Base-by-base conservation (phyloP, 1,140 invertebrate genomes). In the Bombus vancouverensis region DNA sequence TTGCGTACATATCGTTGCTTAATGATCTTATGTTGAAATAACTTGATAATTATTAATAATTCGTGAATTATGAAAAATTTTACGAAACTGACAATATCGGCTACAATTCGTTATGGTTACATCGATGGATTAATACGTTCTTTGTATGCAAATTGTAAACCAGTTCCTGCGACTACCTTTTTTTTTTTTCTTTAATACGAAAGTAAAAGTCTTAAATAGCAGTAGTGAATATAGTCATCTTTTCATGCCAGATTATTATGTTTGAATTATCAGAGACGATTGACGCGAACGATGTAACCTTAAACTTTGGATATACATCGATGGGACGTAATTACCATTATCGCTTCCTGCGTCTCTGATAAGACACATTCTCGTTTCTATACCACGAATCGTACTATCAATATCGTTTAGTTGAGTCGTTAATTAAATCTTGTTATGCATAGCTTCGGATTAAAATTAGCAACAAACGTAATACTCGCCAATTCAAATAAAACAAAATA, bases 401-500 rank as follows among this genome's bases (percentile, higher is more conserved):
- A 37, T 22, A 86, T 75, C 57, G 34, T 62, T 75, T 65, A 71
- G 28, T 39, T 12, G 44, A 82, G 37, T 39, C 25, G 25, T 72
- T 42, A n/a, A 42, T 42, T 72, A 39, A 42, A 72, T n/a, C 39
- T 28, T n/a, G 28, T 86, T 88, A 81, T 65, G 32, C 66, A 47
- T 81, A 88, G 28, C 22, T 18, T 28, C 9, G 12, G 25, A 76
- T 81, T 65, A 47, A 77, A 8, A 37, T 25, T 37, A 10, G 4
- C 37, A 53, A 34, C 47, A 28, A 70, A 34, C 25, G 65, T 42
- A 65, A 10, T 18, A 22, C 25, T n/a, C 28, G 18, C 6, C 0
- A 53, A 22, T 72, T 68, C 9, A 8, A 1, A 1, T 22, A 25
- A 32, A 32, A 47, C 47, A 73, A 74, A n/a, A 71, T 39, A 71